Conservation (phyloP, 2,797 vertebrate genomes). For the Amblyraja radiata region DNA sequence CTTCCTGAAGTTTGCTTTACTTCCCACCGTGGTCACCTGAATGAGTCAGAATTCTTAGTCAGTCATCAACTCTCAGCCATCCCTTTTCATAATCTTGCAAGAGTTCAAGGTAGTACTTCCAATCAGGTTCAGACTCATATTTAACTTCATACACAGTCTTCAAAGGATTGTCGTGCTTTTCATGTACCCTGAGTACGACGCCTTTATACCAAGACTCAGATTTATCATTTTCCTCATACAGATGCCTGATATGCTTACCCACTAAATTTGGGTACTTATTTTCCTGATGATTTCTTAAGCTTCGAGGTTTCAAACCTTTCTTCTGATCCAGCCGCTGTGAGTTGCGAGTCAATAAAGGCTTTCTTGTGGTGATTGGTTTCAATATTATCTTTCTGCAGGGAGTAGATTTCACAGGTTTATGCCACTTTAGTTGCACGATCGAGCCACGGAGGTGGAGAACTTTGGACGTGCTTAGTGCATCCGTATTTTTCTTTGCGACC, state of each 20-base stretch:
- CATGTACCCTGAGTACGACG: slow-evolving; percentile 62
- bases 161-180: slow-evolving; percentile 61
- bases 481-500: not conserved
- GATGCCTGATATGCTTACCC: slow-evolving; percentile 64
- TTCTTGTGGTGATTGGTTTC: slow-evolving; percentile 8
- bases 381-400: not conserved
- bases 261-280: slow-evolving; percentile 65
- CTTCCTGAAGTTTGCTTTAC: not conserved
- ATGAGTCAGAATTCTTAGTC: slow-evolving; percentile 27
- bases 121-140: slow-evolving; percentile 74
- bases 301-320: not conserved
- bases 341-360: not conserved
- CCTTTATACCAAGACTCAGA: slow-evolving; percentile 71
- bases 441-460: slow-evolving; percentile 46
- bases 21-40: not conserved
- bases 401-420: slow-evolving; percentile 53
- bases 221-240: slow-evolving; percentile 75
- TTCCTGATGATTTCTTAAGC: not conserved
- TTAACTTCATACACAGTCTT: slow-evolving; percentile 72
- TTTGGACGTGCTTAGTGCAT: slow-evolving; percentile 45
- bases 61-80: slow-evolving; percentile 69
- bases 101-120: slow-evolving; percentile 75
- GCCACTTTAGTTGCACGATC: slow-evolving; percentile 60
- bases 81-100: slow-evolving; percentile 73
- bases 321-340: not conserved